Evolutionary conservation across 2,888 invertebrate genomes (phyloP).

Genomic region (Athripsodes cinereus): DNA sequence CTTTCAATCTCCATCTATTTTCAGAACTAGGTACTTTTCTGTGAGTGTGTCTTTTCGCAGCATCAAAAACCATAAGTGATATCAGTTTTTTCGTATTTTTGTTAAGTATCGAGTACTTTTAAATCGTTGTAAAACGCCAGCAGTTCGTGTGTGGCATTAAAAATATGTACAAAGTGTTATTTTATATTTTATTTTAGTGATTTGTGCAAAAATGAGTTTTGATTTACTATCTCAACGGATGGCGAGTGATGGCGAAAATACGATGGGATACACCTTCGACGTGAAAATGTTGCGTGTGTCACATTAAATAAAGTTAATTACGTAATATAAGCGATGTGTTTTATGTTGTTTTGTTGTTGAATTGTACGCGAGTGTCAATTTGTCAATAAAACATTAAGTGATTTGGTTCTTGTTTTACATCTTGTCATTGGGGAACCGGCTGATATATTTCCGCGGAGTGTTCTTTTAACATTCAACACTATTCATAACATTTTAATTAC

Average conservation of each 20-base stretch:
- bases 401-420: constrained; percentile 41
- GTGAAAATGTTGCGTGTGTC: constrained; percentile 53
- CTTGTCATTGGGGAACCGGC: constrained; percentile 55
- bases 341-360: constrained; percentile 20
- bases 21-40: constrained; percentile 65
- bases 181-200: constrained; percentile 44
- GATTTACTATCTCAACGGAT: constrained; percentile 51
- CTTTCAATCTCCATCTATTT: constrained; percentile 64
- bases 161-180: constrained; percentile 48
- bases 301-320: constrained; percentile 36
- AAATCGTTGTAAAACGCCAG: constrained; percentile 42
- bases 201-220: constrained; percentile 51
- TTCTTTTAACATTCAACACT: neutral
- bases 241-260: constrained; percentile 54
- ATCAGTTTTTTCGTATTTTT: constrained; percentile 54
- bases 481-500: neutral
- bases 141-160: constrained; percentile 43
- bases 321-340: constrained; percentile 34
- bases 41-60: constrained; percentile 54
- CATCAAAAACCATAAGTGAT: constrained; percentile 53
- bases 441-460: constrained; percentile 52
- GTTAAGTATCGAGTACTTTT: constrained; percentile 47
- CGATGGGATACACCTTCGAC: constrained; percentile 53
- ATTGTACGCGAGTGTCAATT: constrained; percentile 33
- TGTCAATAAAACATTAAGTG: constrained; percentile 34